These are phyloP conservation scores for Austrofundulus limnaeus DNA, from an alignment of 2,113 vertebrate species.

Conservation along the genomic window DNA sequence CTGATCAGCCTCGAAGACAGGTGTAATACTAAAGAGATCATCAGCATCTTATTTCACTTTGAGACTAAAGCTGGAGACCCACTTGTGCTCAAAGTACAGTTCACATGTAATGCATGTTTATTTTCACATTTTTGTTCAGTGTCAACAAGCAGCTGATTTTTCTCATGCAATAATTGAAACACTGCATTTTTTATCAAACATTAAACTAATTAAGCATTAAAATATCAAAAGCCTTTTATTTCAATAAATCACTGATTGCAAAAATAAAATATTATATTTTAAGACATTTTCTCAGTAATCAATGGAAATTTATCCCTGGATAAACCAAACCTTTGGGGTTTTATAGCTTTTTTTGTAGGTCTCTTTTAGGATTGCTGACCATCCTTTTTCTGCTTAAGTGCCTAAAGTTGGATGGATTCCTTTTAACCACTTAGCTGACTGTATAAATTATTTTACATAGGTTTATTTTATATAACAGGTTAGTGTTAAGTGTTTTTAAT, in stretches of 20 bases:
- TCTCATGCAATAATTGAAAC: neutral
- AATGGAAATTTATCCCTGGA: neutral
- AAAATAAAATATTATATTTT: no score
- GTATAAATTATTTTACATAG: neutral
- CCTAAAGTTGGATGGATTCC: neutral
- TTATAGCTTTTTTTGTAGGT: neutral
- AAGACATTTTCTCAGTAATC: neutral
- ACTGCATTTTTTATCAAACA: neutral
- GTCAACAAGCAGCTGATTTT: constrained; percentile 13
- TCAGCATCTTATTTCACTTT: constrained; percentile 38
- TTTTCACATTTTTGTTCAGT: constrained; percentile 7
- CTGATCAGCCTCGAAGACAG: constrained; percentile 42
- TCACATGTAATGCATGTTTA: constrained; percentile 15
- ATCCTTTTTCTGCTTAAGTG: neutral
- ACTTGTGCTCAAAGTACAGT: constrained; percentile 28
- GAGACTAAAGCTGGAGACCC: constrained; percentile 39
- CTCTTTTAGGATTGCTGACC: neutral
- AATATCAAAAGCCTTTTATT: no score
- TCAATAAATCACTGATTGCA: no score
- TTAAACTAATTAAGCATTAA: no score
- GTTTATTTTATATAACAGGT: neutral
- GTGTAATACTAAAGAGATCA: constrained; percentile 48
- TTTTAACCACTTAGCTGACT: neutral
- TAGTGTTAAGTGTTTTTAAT: neutral
- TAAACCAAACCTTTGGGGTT: neutral